Conservation (phyloP, 2,797 vertebrate species). For the Distichodus sexfasciatus region DNA sequence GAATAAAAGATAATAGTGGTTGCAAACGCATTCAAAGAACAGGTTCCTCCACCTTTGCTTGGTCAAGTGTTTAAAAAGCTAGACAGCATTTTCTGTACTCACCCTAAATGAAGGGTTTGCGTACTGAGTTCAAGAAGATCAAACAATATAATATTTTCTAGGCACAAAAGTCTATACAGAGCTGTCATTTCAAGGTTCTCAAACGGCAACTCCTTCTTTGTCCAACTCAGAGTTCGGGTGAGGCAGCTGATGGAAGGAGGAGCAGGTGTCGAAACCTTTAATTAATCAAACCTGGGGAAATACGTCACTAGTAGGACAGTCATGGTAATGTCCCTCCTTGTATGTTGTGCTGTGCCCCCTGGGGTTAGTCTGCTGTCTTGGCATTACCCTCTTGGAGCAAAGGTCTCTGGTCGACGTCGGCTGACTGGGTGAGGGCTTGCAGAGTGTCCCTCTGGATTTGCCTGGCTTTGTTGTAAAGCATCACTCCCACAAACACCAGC, state of each 20-base stretch:
- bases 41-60: not conserved
- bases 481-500: conserved; percentile 84
- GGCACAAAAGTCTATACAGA: not conserved
- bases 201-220: not conserved
- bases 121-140: not conserved
- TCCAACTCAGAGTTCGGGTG: not conserved
- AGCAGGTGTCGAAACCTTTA: not conserved
- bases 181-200: not conserved
- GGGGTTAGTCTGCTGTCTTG: conserved; percentile 35
- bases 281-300: not conserved
- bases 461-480: conserved; percentile 90
- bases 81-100: not conserved
- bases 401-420: conserved; percentile 53
- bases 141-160: not conserved
- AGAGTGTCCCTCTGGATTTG: conserved; percentile 80
- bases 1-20: not conserved
- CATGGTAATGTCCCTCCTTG: not conserved
- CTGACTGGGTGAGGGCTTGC: conserved; percentile 66
- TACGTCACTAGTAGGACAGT: not conserved
- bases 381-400: conserved; percentile 51
- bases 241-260: too few species aligned
- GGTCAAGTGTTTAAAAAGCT: not conserved
- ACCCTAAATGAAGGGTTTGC: not conserved
- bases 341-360: not conserved
- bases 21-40: not conserved